Evolutionary conservation across 2,888 invertebrate genomes (phyloP).

Genomic region (Sinohyriopsis cumingii): DNA sequence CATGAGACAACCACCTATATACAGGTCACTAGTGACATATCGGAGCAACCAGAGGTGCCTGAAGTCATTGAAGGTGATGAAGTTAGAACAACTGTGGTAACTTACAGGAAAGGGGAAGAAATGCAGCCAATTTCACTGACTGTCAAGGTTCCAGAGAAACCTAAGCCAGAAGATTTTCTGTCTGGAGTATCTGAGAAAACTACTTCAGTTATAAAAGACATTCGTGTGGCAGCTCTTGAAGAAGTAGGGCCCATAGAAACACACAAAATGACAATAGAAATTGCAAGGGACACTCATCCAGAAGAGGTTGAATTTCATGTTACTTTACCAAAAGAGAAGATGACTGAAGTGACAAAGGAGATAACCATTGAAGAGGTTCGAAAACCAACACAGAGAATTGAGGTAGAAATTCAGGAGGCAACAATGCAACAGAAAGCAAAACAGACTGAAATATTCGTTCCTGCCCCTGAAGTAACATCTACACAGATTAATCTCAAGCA

Average conservation of each 20-base stretch:
- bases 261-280: constrained; percentile 65
- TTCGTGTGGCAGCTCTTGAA: constrained; percentile 43
- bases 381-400: constrained; percentile 54
- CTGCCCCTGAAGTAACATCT: constrained; percentile 43
- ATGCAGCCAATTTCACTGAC: constrained; percentile 47
- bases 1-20: constrained; percentile 31
- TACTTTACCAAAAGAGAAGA: constrained; percentile 33
- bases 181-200: constrained; percentile 50
- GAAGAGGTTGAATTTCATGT: constrained; percentile 50
- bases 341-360: constrained; percentile 34
- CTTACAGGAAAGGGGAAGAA: constrained; percentile 50
- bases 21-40: constrained; percentile 35
- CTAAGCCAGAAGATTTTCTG: constrained; percentile 40
- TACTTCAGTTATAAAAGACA: constrained; percentile 52
- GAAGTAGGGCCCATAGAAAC: constrained; percentile 34
- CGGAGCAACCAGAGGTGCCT: constrained; percentile 36
- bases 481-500: constrained; percentile 41
- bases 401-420: constrained; percentile 61
- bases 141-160: constrained; percentile 49
- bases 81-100: constrained; percentile 46
- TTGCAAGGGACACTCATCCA: constrained; percentile 51
- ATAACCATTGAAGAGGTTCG: constrained; percentile 38
- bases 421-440: constrained; percentile 51
- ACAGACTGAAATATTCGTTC: constrained; percentile 52
- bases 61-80: constrained; percentile 53